These are phyloP conservation scores for Sapayoa aenigma DNA, from an alignment of 2,113 vertebrate species.

Conservation along the genomic window DNA sequence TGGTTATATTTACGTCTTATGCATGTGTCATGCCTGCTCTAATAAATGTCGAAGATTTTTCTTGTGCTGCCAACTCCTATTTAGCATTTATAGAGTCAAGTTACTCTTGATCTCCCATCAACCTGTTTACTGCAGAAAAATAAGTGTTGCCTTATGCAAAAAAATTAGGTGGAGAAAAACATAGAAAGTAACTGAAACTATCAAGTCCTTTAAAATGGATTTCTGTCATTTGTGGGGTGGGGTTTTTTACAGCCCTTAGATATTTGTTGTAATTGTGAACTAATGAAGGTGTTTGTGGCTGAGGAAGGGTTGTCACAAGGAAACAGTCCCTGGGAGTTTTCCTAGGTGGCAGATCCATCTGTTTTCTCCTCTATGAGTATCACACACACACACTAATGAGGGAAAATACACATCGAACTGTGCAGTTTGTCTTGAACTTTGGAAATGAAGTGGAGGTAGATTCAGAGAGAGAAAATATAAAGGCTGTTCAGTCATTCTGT, in stretches of 20 bases:
- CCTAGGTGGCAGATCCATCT: slow-evolving; percentile 11
- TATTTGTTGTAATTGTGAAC: not conserved
- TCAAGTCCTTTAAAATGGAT: not conserved
- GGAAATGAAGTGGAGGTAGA: slow-evolving; percentile 30
- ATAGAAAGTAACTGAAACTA: not conserved
- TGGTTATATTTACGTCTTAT: not conserved
- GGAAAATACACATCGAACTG: slow-evolving; percentile 54
- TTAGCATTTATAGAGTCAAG: not conserved
- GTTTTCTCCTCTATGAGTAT: slow-evolving; percentile 8
- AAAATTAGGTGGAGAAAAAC: not conserved
- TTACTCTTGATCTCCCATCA: not conserved
- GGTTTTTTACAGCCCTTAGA: not conserved
- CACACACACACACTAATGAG: slow-evolving; percentile 60
- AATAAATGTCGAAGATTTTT: not conserved
- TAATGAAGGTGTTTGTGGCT: not conserved
- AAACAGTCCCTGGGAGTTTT: not conserved
- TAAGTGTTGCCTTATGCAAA: not conserved
- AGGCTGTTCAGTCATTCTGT: slow-evolving; percentile 8
- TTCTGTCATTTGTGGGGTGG: not conserved
- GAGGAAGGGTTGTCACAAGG: not conserved
- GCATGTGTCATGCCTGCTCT: not conserved
- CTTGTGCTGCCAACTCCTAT: not conserved
- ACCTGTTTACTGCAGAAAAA: not conserved
- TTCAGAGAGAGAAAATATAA: slow-evolving; percentile 13
- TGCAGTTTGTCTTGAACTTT: slow-evolving; percentile 14